Conservation (phyloP, 2,888 invertebrate genomes). For the Ennomos fuscantarius region DNA sequence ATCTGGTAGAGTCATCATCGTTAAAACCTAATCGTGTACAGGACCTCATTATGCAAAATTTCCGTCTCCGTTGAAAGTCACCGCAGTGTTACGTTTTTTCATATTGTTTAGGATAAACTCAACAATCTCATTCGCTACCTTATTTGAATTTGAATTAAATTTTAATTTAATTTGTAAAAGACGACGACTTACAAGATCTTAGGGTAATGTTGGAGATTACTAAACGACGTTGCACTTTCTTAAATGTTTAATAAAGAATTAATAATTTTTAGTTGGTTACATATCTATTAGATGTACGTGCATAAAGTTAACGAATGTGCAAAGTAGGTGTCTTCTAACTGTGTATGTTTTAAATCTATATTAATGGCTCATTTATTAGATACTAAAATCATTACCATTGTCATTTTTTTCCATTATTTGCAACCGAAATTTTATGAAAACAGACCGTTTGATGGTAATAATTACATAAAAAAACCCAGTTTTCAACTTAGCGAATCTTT, state of each 20-base stretch:
- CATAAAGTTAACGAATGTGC: too few species aligned
- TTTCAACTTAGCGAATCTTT: too few species aligned
- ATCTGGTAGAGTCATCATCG: slow-evolving; percentile 68
- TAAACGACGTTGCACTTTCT: slow-evolving; percentile 6
- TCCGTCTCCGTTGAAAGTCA: slow-evolving; percentile 60
- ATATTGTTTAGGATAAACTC: slow-evolving; percentile 31
- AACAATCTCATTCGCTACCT: slow-evolving; percentile 19
- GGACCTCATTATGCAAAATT: slow-evolving; percentile 76
- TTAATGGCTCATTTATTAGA: too few species aligned
- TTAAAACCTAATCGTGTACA: slow-evolving; percentile 79
- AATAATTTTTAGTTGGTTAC: too few species aligned
- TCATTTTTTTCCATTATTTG: too few species aligned
- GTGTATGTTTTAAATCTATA: too few species aligned
- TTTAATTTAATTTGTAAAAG: slow-evolving; percentile 15
- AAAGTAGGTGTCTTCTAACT: too few species aligned
- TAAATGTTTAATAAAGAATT: neutral
- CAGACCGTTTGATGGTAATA: too few species aligned
- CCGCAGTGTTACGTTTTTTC: slow-evolving; percentile 48
- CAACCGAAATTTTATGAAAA: too few species aligned
- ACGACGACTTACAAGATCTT: neutral
- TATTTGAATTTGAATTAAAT: slow-evolving; percentile 14
- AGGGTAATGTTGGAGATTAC: slow-evolving; percentile 5
- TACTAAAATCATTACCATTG: too few species aligned
- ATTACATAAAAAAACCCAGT: too few species aligned
- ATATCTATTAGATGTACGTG: too few species aligned